Conservation (phyloP, 2,888 invertebrate genomes). For the Oligia fasciuncula region DNA sequence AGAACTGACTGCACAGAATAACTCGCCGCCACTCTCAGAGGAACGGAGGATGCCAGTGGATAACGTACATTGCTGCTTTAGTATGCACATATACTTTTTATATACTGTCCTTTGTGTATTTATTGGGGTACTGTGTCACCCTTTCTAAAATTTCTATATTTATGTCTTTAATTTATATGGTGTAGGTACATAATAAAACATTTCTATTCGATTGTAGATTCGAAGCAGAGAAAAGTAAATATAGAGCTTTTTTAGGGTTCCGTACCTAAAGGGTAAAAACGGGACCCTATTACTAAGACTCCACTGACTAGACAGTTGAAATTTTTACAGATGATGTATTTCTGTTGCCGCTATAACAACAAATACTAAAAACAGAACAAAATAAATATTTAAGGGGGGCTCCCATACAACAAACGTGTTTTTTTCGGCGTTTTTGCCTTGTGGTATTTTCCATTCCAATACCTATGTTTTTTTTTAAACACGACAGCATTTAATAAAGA, state of each 20-base stretch:
- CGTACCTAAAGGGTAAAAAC: too few species aligned
- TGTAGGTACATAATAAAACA: neutral
- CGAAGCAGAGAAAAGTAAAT: neutral
- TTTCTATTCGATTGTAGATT: neutral
- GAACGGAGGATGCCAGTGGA: constrained; percentile 55
- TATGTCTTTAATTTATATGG: neutral
- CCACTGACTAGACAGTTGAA: too few species aligned
- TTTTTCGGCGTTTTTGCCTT: too few species aligned
- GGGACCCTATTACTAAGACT: too few species aligned
- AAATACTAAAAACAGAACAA: too few species aligned
- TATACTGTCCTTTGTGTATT: neutral
- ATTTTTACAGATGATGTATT: too few species aligned
- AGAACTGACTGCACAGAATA: constrained; percentile 52
- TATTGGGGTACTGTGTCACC: neutral
- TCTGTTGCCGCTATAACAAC: too few species aligned
- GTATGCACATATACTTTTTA: neutral
- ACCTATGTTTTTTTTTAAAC: neutral
- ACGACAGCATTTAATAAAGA: neutral
- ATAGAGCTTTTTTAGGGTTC: too few species aligned
- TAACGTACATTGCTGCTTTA: constrained; percentile 71
- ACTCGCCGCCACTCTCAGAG: constrained; percentile 26
- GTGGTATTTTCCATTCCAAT: neutral
- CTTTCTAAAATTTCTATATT: neutral
- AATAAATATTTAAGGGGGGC: too few species aligned
- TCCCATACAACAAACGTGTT: too few species aligned